Evolutionary conservation across 2,797 vertebrate genomes (phyloP), one percentile per base, ranked within the genome.

Genomic region (Antennarius maculatus): DNA sequence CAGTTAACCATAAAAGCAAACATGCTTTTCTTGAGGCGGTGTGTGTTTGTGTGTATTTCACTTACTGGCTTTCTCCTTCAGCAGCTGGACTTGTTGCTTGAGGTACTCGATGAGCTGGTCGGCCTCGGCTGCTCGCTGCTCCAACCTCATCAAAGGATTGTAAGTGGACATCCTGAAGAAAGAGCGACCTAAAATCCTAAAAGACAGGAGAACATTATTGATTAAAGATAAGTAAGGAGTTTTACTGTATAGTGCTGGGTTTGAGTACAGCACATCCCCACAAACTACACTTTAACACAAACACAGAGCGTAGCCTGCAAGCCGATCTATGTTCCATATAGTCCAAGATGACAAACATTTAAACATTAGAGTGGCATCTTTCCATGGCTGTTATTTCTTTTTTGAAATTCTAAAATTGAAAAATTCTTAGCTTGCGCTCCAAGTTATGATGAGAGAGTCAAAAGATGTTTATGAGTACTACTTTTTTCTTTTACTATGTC

Each of bases 51-150:
- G 5, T 9, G 42, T 31, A 43, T 27, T 4, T 34, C 29, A 66
- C 96, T 94, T 94, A 99, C 98, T 91, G 79, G 97, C 94, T 96
- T 98, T 99, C 76, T 99, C 96, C 86, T 98, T 99, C 15, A 99
- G 94, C 78, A 98, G 93, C 86, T 95, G 94, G 81, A 99, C 93
- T 90, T 99, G 98, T 66, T 97, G 95, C 86, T 98, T 99, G 69
- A 99, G 96, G 89, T 95, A 98, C 70, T 95, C 96, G 65, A 99
- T 99, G 85, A 99, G 91, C 92, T 97, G 95, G 90, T 99, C 98
- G 0, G 97, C 98, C 81, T 99, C 98, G 1, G 94, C 91, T 2
- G 97, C 96, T 75, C 97, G 95, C 92, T 97, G 96, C 78, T 99
- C 96, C 91, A 99, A 88, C 79, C 96, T 94, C 92, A 92, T 88